Evolutionary conservation across 2,113 vertebrate species (phyloP).

Genomic region (Hoplias malabaricus): DNA sequence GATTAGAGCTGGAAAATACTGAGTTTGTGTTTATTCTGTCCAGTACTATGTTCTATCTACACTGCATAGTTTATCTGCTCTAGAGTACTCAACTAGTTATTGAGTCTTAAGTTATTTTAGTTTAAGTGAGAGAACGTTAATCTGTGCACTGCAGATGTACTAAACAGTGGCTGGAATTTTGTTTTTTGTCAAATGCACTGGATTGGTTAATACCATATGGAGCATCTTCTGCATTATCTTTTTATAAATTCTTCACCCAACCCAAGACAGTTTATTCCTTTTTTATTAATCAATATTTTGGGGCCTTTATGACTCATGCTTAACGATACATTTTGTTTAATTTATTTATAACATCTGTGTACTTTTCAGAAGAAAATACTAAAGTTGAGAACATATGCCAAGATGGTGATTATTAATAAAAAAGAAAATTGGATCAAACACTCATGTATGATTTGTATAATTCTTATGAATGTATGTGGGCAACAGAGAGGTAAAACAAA

Average conservation of each 20-base stretch:
- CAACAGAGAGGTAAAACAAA: no score
- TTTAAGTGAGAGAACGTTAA: neutral
- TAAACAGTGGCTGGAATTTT: neutral
- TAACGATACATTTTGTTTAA: neutral
- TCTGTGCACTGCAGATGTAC: neutral
- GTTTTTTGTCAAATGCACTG: slow-evolving; percentile 6
- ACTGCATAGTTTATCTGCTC: neutral
- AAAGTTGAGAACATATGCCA: neutral
- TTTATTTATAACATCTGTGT: neutral
- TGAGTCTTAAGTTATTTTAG: neutral
- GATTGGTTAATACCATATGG: neutral
- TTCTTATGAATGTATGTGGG: no score
- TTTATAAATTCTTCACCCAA: neutral
- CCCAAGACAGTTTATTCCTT: neutral
- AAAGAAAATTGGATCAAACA: slow-evolving; percentile 12
- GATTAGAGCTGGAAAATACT: neutral
- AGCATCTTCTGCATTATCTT: neutral
- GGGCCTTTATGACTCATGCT: neutral
- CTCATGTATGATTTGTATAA: no score
- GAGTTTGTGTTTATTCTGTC: neutral
- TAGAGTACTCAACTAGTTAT: neutral
- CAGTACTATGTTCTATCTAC: neutral
- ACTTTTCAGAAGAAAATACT: neutral
- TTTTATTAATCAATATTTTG: neutral
- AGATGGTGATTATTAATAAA: neutral